Evolutionary conservation across 2,797 vertebrate genomes (phyloP).

Genomic region (Peromyscus attwateri): DNA sequence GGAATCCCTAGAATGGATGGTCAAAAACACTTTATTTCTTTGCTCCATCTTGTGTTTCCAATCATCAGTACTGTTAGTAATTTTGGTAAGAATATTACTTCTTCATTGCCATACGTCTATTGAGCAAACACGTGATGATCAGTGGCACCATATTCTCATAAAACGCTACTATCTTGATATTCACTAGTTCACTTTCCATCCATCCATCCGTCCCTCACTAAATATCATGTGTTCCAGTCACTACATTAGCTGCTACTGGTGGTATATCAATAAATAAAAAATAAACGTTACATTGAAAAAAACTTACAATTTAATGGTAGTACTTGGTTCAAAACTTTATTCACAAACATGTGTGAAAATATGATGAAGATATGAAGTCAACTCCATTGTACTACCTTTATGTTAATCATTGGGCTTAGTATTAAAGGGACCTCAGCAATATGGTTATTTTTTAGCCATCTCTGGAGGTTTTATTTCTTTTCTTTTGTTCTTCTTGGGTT

Average conservation of each 20-base stretch:
- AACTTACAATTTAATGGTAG: not conserved
- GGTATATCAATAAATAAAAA: not conserved
- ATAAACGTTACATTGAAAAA: not conserved
- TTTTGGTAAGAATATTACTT: slow-evolving; percentile 30
- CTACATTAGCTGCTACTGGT: not conserved
- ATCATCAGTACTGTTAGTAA: not conserved
- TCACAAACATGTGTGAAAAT: not conserved
- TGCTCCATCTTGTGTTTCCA: slow-evolving; percentile 29
- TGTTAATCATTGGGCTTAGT: not conserved
- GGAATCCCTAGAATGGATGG: not conserved
- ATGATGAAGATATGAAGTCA: not conserved
- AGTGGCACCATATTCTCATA: not conserved
- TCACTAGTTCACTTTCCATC: not conserved
- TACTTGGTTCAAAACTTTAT: not conserved
- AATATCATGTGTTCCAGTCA: not conserved
- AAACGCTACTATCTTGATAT: not conserved
- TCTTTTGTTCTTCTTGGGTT: not conserved
- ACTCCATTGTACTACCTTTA: not conserved
- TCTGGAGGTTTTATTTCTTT: not conserved
- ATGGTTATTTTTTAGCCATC: not conserved
- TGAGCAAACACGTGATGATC: not conserved
- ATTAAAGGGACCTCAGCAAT: not conserved
- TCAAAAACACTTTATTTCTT: not conserved
- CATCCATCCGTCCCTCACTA: not conserved
- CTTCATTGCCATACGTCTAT: not conserved